Evolutionary conservation across 2,888 invertebrate genomes (phyloP), one percentile per base, ranked within the genome.

Genomic region (Drepanosiphum platanoidis): DNA sequence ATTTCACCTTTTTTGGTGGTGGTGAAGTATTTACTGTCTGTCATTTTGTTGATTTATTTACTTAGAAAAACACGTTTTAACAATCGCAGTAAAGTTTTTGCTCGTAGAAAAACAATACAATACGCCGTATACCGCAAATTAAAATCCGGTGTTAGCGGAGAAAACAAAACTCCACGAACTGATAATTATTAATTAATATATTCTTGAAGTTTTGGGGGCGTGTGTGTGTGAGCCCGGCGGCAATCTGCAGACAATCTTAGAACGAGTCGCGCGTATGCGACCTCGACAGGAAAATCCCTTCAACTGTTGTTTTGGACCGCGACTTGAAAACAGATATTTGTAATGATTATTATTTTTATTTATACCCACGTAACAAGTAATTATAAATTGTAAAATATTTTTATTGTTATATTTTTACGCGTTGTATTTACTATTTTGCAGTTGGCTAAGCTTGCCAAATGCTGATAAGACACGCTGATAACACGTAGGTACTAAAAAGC

Each of bases 1-100:
- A 99, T 99, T 91, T 99, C 99, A 88, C 99, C 99, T 91, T 99
- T 99, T 91, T 99, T 99, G 87, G 99, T 99, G 87, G 99, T 99
- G 13, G 99, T 99, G 90, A 99, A 99, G 91, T 99, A 99, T 91
- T 99, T 99, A 80, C 99, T 98, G 91, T 99, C 99, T 72, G 99
- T 99, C 99, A 99, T 99, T 87, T 86, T 88, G 52, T 52, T 27
- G 27, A 9, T 64, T 82, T 61, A 61, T 32, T 3, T 71, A 30
- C 15, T 52, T 32, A 30, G 13, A 39, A 81, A 82, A 81, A n/a
- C 8, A 74, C 13, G 46, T 52, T 71, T 0, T 1, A n/a, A n/a
- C 15, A 36, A 18, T 68, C 11, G 27, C 11, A 13, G 1, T 0
- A 30, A 27, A 30, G 30, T 27, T 11, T 2, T 3, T 61, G 22